phyloP scores from a whole-genome alignment of 2,888 invertebrate species.

The Willowsia nigromaculata region DNA sequence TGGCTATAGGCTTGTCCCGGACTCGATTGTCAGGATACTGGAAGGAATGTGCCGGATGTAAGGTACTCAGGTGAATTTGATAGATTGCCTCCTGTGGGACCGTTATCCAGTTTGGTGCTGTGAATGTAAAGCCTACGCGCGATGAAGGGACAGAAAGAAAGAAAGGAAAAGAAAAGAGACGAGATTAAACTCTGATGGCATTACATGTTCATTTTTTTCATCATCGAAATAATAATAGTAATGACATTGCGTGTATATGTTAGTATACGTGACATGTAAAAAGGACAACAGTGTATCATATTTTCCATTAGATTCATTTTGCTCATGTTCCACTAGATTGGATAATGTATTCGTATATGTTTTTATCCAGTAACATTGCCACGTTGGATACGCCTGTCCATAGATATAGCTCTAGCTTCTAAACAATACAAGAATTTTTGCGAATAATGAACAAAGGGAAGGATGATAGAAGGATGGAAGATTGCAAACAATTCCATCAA shows the following conservation, averaged over 20 bases:
- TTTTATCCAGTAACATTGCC: neutral
- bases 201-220: neutral
- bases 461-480: conserved; percentile 35
- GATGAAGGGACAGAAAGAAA: neutral
- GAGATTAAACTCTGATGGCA: neutral
- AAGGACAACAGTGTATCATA: conserved; percentile 1
- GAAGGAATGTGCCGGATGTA: conserved; percentile 82
- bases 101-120: conserved; percentile 81
- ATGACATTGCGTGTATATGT: no score
- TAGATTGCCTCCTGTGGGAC: conserved; percentile 80
- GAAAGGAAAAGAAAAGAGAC: neutral
- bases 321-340: neutral
- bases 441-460: neutral
- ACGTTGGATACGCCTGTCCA: neutral
- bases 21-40: conserved; percentile 81
- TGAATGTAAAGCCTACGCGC: conserved; percentile 80
- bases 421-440: neutral
- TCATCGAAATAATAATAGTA: neutral
- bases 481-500: conserved; percentile 25
- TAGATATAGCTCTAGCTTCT: no score
- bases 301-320: neutral
- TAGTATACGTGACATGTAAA: neutral
- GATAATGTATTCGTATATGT: neutral
- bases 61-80: conserved; percentile 80
- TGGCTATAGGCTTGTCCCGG: conserved; percentile 81